Evolutionary conservation across 2,113 vertebrate genomes (phyloP).

Genomic region (Rhizomys pruinosus): DNA sequence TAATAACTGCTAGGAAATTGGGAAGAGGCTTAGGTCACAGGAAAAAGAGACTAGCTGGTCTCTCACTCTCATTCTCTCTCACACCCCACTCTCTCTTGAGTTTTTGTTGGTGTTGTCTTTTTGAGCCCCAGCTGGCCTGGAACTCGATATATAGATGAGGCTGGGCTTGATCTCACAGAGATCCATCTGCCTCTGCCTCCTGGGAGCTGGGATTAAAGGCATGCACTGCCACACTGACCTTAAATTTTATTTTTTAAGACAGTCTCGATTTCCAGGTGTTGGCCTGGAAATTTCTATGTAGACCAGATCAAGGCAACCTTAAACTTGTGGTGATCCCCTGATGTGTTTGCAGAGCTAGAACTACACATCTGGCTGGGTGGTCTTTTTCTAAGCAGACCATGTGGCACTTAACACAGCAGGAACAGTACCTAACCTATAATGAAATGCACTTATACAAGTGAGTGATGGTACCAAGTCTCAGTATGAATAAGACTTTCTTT

Average conservation of each 20-base stretch:
- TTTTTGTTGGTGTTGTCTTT: not conserved
- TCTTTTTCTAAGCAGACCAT: conserved; percentile 76
- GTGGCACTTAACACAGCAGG: conserved; percentile 82
- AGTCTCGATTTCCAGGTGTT: too few species aligned
- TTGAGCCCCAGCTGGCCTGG: not conserved
- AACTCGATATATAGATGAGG: not conserved
- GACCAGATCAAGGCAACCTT: not conserved
- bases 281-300: too few species aligned
- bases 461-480: conserved; percentile 95
- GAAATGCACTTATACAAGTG: conserved; percentile 90
- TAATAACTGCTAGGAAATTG: conserved; percentile 86
- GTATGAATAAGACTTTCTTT: conserved; percentile 97
- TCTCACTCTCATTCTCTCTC: not conserved
- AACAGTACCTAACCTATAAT: conserved; percentile 82
- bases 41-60: conserved; percentile 69
- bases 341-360: not conserved
- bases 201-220: too few species aligned
- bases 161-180: too few species aligned
- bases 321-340: not conserved
- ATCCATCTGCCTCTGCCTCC: too few species aligned
- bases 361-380: not conserved
- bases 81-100: too few species aligned
- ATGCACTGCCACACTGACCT: too few species aligned
- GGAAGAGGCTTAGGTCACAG: conserved; percentile 54
- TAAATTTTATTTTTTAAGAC: too few species aligned